Evolutionary conservation across 2,888 invertebrate genomes (phyloP).

Genomic region (Xanthorhoe spadicearia): DNA sequence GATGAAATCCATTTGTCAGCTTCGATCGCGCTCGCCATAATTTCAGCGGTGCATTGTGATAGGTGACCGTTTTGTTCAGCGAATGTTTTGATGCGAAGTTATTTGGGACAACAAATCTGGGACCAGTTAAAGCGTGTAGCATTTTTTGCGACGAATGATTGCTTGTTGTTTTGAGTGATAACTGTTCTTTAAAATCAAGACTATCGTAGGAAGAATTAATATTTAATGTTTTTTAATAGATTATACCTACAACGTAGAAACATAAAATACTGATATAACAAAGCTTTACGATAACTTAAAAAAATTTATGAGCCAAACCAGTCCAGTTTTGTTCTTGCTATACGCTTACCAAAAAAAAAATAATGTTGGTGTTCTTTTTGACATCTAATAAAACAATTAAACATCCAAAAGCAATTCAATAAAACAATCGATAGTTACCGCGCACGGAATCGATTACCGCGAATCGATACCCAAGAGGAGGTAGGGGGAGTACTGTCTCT

Average conservation of each 20-base stretch:
- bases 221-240: background rate
- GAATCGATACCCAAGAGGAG: conserved; percentile 77
- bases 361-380: too few relatives aligned
- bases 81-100: conserved; percentile 16
- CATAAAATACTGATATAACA: too few relatives aligned
- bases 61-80: conserved; percentile 54
- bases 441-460: conserved; percentile 76
- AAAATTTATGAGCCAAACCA: background rate
- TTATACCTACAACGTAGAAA: too few relatives aligned
- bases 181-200: background rate
- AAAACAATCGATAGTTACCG: conserved; percentile 70
- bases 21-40: conserved; percentile 71
- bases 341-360: too few relatives aligned
- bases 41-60: conserved; percentile 50
- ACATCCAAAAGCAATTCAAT: conserved; percentile 45
- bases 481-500: conserved; percentile 77
- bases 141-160: conserved; percentile 11
- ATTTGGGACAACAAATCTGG: conserved; percentile 15
- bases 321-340: too few relatives aligned
- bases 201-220: background rate
- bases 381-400: background rate
- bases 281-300: too few relatives aligned
- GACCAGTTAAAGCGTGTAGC: conserved; percentile 15
- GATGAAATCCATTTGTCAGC: conserved; percentile 78
- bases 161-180: background rate